Percentiles rank a stretch among this genome's conserved stretches.
Conservation (phyloP, 2,888 invertebrate genomes). For the Ectobius pallidus region DNA sequence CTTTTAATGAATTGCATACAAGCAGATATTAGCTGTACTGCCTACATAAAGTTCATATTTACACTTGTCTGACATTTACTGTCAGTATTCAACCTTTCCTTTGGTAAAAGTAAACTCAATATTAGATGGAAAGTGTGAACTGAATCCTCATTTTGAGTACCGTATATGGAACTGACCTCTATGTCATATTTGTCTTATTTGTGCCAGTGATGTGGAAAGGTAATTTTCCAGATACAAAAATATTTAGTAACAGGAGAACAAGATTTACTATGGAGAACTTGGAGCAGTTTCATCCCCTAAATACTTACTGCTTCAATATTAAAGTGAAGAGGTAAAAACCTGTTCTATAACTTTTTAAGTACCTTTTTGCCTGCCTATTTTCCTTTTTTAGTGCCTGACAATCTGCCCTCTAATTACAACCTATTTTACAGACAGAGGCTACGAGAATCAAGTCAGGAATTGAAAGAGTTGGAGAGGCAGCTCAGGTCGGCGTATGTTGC, state of each 20-base stretch:
- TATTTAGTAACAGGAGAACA: not conserved
- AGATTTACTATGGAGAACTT: not conserved
- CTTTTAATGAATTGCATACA: too few species aligned
- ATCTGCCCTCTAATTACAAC: conserved; percentile 4
- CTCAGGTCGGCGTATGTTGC: conserved; percentile 74
- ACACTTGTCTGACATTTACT: too few species aligned
- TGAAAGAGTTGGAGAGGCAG: conserved; percentile 67
- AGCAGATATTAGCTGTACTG: too few species aligned
- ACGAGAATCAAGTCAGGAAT: conserved; percentile 64
- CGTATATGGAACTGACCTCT: too few species aligned
- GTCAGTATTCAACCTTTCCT: too few species aligned
- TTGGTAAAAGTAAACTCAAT: too few species aligned
- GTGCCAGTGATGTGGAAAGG: too few species aligned
- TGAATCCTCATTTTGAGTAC: too few species aligned
- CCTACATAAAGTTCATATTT: too few species aligned
- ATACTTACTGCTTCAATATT: not conserved
- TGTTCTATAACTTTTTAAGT: too few species aligned
- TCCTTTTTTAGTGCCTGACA: not conserved
- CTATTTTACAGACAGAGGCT: conserved; percentile 59
- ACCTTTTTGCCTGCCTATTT: not conserved
- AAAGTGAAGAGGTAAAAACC: not conserved
- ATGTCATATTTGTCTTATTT: too few species aligned
- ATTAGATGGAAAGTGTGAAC: too few species aligned
- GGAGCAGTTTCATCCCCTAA: not conserved
- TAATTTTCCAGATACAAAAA: not conserved